Base-by-base conservation (phyloP, 2,888 invertebrate species). In the Hoplodrina ambigua region DNA sequence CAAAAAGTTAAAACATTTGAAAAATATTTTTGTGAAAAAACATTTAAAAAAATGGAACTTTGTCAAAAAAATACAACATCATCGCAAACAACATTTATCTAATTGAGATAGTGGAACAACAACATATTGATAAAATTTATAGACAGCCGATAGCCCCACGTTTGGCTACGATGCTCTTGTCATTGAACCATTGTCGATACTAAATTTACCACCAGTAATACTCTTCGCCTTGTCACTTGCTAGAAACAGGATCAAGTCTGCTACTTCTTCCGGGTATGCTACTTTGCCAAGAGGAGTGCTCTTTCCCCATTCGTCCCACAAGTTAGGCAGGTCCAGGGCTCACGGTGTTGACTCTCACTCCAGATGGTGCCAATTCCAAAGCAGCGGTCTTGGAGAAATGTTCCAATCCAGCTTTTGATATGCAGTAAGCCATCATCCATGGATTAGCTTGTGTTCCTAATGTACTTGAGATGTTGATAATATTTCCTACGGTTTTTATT, bases 321-420 rank as follows among this genome's bases (percentile, higher is more conserved):
- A n/a, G 44, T 11, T 4, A 19, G 80, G 64, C 0, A 80, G 97
- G 97, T n/a, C 98, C 98, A 50, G 98, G 98, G 87, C 97, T 97
- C 0, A 98, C 97, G 64, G 96, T 93, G 88, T 98, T 97, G 0
- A 97, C 97, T 62, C 97, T 93, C 0, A 98, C 96, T n/a, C 89
- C 94, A 82, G 95, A 94, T 0, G 90, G 72, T 63, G 96, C 96
- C 17, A 97, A 88, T 84, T 97, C 98, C 57, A 98, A 88, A 10
- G 98, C 98, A 17, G 96, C 92, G 85, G 97, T 97, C 79, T 96
- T 93, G 0, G 98, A 98, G 78, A 98, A 96, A 84, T 98, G 97
- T 89, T 98, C 97, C 10, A 77, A 49, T 2, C 77, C 77, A 37
- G 77, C 77, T 41, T 77, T 77, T 11, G 77, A 76, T 41, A 77